phyloP scores from a whole-genome alignment of 2,113 vertebrate species.

The Tupaia tana region DNA sequence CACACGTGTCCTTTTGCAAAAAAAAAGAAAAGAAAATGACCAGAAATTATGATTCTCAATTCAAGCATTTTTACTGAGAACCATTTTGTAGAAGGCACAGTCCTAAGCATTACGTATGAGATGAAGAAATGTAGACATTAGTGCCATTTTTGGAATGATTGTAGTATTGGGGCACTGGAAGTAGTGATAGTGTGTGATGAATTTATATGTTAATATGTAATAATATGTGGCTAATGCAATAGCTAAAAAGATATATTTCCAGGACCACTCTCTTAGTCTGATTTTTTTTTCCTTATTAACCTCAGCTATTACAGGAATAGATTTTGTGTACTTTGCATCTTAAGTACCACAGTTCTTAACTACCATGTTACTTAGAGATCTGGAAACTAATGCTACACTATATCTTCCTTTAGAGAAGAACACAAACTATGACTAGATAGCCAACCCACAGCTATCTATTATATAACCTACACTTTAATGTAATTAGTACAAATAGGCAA shows the following conservation, averaged over 20 bases:
- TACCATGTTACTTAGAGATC: constrained; percentile 14
- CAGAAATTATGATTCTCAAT: background rate
- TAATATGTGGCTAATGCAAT: background rate
- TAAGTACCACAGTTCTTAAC: background rate
- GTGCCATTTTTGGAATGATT: background rate
- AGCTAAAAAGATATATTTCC: background rate
- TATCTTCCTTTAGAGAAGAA: constrained; percentile 11
- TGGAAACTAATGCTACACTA: background rate
- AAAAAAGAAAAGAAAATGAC: too few species aligned
- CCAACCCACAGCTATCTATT: constrained; percentile 41
- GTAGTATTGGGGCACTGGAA: background rate
- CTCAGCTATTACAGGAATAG: constrained; percentile 7
- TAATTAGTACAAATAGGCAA: constrained; percentile 80
- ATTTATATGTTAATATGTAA: background rate
- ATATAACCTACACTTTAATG: constrained; percentile 71
- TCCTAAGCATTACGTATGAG: background rate
- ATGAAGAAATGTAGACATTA: background rate
- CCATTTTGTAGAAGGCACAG: background rate
- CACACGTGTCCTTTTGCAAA: too few species aligned
- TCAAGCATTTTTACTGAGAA: background rate
- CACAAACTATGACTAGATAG: constrained; percentile 61
- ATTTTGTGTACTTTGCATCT: background rate
- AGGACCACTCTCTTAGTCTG: background rate
- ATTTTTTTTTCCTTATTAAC: background rate
- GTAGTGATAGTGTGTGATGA: background rate